These are phyloP conservation scores for Rhinella marina DNA, from an alignment of 2,797 vertebrate genomes.

Conservation along the genomic window DNA sequence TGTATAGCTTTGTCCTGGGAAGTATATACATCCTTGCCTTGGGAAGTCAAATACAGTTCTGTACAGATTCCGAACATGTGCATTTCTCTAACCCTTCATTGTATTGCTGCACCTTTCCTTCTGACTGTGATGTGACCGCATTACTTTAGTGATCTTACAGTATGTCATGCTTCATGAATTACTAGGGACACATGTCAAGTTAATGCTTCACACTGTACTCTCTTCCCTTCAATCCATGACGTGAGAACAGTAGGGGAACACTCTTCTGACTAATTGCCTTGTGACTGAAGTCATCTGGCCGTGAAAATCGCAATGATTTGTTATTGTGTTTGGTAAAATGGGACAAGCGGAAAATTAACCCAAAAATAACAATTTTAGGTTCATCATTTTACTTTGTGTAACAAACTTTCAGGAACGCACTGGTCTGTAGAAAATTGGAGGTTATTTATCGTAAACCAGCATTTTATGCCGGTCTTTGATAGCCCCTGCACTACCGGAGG, in stretches of 20 bases:
- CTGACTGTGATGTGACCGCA: constrained; percentile 34
- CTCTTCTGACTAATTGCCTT: constrained; percentile 69
- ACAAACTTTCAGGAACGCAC: neutral
- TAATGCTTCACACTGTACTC: constrained; percentile 49
- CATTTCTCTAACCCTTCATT: neutral
- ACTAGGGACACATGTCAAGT: constrained; percentile 46
- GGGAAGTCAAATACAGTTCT: neutral
- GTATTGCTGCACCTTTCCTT: neutral
- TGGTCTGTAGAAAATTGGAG: neutral
- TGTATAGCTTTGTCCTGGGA: neutral
- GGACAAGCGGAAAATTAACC: constrained; percentile 53
- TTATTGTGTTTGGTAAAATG: constrained; percentile 70
- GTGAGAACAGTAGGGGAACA: constrained; percentile 43
- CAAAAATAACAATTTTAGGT: neutral
- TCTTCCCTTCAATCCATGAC: constrained; percentile 20
- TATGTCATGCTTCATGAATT: constrained; percentile 33
- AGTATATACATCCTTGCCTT: neutral
- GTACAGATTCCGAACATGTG: constrained; percentile 10
- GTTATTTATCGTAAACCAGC: neutral
- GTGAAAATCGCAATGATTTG: constrained; percentile 68
- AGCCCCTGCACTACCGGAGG: no score
- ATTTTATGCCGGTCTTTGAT: no score
- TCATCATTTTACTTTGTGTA: neutral
- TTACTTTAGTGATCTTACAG: constrained; percentile 21
- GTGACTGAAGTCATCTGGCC: constrained; percentile 66